These are phyloP conservation scores for Amiota mariae DNA, from an alignment of 2,888 invertebrate species.

Conservation along the genomic window DNA sequence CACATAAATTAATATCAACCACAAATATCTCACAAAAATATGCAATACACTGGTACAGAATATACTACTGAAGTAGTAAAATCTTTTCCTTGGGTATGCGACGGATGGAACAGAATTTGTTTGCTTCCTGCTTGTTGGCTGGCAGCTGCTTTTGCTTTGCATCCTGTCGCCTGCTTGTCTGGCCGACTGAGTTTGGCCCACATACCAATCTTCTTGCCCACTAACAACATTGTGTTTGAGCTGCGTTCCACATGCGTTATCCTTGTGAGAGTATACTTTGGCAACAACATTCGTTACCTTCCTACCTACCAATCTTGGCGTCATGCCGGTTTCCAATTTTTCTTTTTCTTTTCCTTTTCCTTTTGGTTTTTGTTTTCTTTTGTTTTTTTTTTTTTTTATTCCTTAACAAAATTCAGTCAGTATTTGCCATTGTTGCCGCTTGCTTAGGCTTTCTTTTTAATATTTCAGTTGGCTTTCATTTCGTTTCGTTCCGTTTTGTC, in stretches of 20 bases:
- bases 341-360: background rate
- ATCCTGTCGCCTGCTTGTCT: background rate
- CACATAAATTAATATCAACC: background rate
- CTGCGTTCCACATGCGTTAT: background rate
- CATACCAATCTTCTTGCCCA: background rate
- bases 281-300: background rate
- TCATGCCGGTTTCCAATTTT: background rate
- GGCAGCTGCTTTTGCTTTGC: background rate
- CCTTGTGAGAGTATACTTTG: background rate
- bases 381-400: background rate
- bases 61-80: too few relatives aligned
- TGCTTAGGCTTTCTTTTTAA: constrained; percentile 57
- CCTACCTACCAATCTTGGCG: background rate
- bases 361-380: background rate
- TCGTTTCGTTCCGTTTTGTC: background rate
- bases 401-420: background rate
- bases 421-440: background rate
- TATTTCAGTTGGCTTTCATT: constrained; percentile 50
- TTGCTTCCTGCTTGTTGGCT: background rate
- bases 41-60: background rate
- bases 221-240: too few relatives aligned
- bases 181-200: background rate
- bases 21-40: constrained; percentile 1
- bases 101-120: too few relatives aligned
- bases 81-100: too few relatives aligned